Evolutionary conservation across 2,797 vertebrate species (phyloP), one percentile per base, ranked within the genome.

Genomic region (Epinephelus coioides): DNA sequence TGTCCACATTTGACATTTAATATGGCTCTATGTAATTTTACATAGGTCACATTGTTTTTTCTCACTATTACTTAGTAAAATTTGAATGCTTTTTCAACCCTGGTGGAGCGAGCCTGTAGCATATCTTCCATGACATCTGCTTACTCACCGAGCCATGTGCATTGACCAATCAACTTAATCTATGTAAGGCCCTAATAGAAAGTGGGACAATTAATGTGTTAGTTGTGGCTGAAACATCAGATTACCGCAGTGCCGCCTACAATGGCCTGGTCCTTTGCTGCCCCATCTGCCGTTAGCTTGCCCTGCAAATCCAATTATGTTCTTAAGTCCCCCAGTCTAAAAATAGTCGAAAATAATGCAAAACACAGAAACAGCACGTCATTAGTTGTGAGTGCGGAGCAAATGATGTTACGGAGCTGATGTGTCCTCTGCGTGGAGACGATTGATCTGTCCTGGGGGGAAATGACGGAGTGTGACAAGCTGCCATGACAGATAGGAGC

Each of bases 241-340:
- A 94, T 95, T 94, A 96, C 72, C 79, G 79, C 76, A 64, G 68
- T 75, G 46, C 66, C 62, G 67, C 79, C 73, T 74, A 57, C 83
- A 81, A 56, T 87, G 82, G 89, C 91, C 92, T 90, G 92, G 90
- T 79, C 80, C 85, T 81, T 79, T 89, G 89, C 88, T 82, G 90
- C 90, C 90, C 90, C 91, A 90, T 91, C 92, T 91, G 94, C 78
- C 77, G 80, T 88, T 82, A 89, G 90, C 91, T 76, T 69, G 89
- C 76, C 80, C 74, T 85, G 78, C 86, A 92, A 96, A 96, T 95
- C 93, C 95, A 94, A 94, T 96, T 95, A 94, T 92, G 92, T 89
- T 91, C 93, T 96, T 96, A 96, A 73, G 80, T 47, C 82, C 82
- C 68, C 69, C 1, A 0, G 67, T 84, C 95, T 95, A 95, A 95